phyloP scores from a whole-genome alignment of 1,140 invertebrate genomes.

The Colletes latitarsis region DNA sequence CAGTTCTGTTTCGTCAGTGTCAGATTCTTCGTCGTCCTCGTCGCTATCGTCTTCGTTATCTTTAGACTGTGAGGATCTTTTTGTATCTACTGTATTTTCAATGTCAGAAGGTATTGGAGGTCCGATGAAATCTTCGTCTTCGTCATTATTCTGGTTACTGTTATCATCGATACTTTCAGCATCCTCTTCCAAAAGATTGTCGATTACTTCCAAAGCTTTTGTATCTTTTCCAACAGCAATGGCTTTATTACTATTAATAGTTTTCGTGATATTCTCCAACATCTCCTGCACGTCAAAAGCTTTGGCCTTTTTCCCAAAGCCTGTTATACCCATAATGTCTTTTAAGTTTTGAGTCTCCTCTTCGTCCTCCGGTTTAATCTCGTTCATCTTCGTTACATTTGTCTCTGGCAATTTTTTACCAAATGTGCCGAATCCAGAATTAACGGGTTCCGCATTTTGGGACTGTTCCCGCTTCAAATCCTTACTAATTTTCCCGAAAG shows the following conservation, averaged over 20 bases:
- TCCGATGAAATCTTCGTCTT: slow-evolving; percentile 83
- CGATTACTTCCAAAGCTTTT: slow-evolving; percentile 70
- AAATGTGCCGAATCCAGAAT: slow-evolving; percentile 84
- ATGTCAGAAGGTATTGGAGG: slow-evolving; percentile 81
- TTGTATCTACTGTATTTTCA: slow-evolving; percentile 36
- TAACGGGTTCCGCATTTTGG: slow-evolving; percentile 56
- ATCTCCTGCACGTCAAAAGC: slow-evolving; percentile 86
- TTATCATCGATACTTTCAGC: slow-evolving; percentile 63
- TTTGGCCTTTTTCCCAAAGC: slow-evolving; percentile 90
- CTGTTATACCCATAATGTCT: slow-evolving; percentile 88
- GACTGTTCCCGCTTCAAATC: slow-evolving; percentile 66
- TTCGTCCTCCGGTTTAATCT: slow-evolving; percentile 84
- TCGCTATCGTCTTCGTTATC: slow-evolving; percentile 54
- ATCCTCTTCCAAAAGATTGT: slow-evolving; percentile 69
- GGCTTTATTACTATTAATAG: slow-evolving; percentile 72
- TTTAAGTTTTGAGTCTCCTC: slow-evolving; percentile 85
- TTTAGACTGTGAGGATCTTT: slow-evolving; percentile 49
- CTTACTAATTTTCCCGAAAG: slow-evolving; percentile 82
- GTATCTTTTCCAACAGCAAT: slow-evolving; percentile 80
- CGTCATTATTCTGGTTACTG: slow-evolving; percentile 74
- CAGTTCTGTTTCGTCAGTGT: slow-evolving; percentile 81
- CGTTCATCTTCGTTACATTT: slow-evolving; percentile 82
- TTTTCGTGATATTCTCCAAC: slow-evolving; percentile 78
- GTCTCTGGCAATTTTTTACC: slow-evolving; percentile 79
- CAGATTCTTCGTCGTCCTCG: slow-evolving; percentile 75